Percentiles rank a stretch among this genome's conserved stretches.
Evolutionary conservation across 2,888 invertebrate species (phyloP).

Genomic region (Eilema caniola): DNA sequence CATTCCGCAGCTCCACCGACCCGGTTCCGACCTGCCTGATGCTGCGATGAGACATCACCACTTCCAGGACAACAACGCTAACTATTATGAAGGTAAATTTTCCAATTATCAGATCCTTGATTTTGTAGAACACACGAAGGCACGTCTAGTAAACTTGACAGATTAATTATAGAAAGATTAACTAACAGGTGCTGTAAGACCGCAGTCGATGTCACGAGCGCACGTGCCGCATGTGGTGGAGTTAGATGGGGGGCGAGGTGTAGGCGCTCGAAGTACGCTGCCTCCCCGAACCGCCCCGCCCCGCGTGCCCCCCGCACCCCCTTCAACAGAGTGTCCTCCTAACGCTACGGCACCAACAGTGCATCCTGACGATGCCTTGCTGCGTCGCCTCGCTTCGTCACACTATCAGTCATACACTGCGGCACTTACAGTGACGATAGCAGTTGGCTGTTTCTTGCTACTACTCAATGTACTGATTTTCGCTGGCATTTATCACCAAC

Average conservation of each 20-base stretch:
- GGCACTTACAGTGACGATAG: constrained; percentile 95
- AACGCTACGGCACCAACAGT: constrained; percentile 83
- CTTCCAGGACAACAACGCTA: constrained; percentile 92
- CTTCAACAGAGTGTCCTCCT: constrained; percentile 92
- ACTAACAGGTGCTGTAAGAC: constrained; percentile 90
- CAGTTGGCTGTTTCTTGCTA: constrained; percentile 93
- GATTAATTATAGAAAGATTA: neutral
- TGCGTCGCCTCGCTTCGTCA: constrained; percentile 92
- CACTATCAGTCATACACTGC: constrained; percentile 96
- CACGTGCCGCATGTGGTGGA: constrained; percentile 87
- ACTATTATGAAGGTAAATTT: constrained; percentile 91
- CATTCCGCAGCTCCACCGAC: constrained; percentile 95
- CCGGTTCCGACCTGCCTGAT: constrained; percentile 91
- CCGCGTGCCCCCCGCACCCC: constrained; percentile 76
- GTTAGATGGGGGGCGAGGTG: constrained; percentile 67
- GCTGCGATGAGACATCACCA: constrained; percentile 96
- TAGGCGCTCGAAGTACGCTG: constrained; percentile 67
- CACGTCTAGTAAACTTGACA: neutral
- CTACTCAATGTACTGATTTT: constrained; percentile 94
- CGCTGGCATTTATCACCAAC: constrained; percentile 95
- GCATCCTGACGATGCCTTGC: constrained; percentile 89
- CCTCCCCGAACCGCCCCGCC: constrained; percentile 81
- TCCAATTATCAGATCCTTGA: neutral
- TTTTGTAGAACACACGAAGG: neutral
- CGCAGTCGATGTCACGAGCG: constrained; percentile 90